Evolutionary conservation across 2,113 vertebrate species (phyloP), one percentile per base, ranked within the genome.

Genomic region (Capra hircus): DNA sequence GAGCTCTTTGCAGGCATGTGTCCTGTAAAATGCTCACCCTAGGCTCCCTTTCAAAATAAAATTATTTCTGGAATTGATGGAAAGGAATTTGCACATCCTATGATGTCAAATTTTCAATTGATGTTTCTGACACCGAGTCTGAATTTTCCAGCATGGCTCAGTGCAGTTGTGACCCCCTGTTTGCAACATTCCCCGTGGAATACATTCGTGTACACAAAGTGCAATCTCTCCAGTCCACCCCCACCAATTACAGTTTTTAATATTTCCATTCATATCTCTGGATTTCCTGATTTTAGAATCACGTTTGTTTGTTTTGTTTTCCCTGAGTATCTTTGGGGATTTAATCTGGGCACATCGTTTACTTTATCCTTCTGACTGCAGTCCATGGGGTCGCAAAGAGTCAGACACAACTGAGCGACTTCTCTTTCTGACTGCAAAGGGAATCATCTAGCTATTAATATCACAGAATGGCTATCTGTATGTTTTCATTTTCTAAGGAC

Each of bases 161-260:
- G 1, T 67, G 6, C 5, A 14, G 0, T 48, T 21, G 36, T 52
- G 78, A 60, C 9, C 3, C 7, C 40, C 4, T 3, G 2, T 14
- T 50, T 10, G 7, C 10, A 28, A 23, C 28, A 25, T 15, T 67
- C 43, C n/a, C 9, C 27, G 2, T 4, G 91, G 19, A 74, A 11
- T 60, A 53, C 86, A 43, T 80, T 80, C 3, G 25, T 1, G 50
- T 6, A 90, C 1, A 6, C 19, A 50, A 21, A 82, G 60, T 8
- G 11, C 6, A 5, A 1, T 40, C 2, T 45, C 3, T 81, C 19
- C 40, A 25, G 11, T 11, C 23, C 7, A 91, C 9, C 1, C 1
- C 9, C 30, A 23, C 33, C 33, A 33, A 33, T 33, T 12, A 53
- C 23, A 53, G 23, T 11, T 2, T 84, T 7, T 74, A 36, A 2